These are phyloP conservation scores for Homarus americanus DNA, from an alignment of 1,140 invertebrate genomes.

Conservation along the genomic window DNA sequence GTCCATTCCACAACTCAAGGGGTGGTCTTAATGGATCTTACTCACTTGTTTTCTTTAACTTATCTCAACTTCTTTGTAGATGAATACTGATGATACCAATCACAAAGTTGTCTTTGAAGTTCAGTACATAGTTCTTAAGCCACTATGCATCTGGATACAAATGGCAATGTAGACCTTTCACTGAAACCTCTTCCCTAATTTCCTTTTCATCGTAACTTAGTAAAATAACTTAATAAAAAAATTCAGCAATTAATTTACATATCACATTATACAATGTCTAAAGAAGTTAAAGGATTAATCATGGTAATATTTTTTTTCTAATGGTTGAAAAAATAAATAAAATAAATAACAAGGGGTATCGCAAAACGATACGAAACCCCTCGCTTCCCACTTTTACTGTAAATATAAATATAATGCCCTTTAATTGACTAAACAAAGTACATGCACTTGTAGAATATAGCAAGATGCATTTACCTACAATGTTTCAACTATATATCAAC, in stretches of 20 bases:
- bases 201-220: conserved; percentile 29
- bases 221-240: conserved; percentile 1
- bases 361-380: no score
- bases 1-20: conserved; percentile 7
- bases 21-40: conserved; percentile 13
- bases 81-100: conserved; percentile 26
- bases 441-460: no score
- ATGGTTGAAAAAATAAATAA: background rate
- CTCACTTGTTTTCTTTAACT: conserved; percentile 22
- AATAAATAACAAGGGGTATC: no score
- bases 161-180: conserved; percentile 28
- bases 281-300: background rate
- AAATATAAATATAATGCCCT: no score
- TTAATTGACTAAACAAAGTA: no score
- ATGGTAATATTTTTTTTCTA: background rate
- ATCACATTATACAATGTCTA: background rate
- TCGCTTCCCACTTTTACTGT: no score
- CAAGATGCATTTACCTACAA: no score
- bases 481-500: no score
- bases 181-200: conserved; percentile 57
- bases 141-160: conserved; percentile 18
- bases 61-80: conserved; percentile 1
- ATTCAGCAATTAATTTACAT: background rate
- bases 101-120: conserved; percentile 26
- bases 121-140: conserved; percentile 35